Evolutionary conservation across 2,797 vertebrate genomes (phyloP), one percentile per base, ranked within the genome.

Genomic region (Enoplosus armatus): DNA sequence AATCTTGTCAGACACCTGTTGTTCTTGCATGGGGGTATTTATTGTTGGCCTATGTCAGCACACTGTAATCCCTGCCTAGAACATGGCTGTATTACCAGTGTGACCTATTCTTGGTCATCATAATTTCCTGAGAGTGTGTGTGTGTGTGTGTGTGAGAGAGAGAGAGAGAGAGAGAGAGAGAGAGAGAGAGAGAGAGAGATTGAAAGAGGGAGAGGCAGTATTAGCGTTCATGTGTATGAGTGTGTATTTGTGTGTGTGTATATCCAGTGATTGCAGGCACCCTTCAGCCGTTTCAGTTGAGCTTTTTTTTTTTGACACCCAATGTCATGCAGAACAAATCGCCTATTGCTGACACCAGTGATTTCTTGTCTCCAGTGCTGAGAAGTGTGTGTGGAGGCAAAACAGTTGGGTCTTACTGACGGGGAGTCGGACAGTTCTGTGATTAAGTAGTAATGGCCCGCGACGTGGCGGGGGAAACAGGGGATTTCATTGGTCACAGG

Each of bases 1-100:
- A 90, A 90, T 93, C 91, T 92, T 88, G 84, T 91, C 87, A 72
- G 79, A 86, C 94, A 92, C 94, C 93, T 94, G 93, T 94, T 93
- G 89, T 82, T 86, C 87, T 73, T 77, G 75, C 72, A 37, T 72
- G 61, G 27, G 68, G 75, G 77, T 89, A 86, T 90, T 93, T 92
- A 91, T 80, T 88, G 91, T 86, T 68, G 79, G 85, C 72, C 84
- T 75, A 67, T 90, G 83, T 92, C 88, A 90, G 89, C 87, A 79
- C 75, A 85, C 78, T 71, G 54, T 92, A 93, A 93, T 94, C 92
- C 85, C 80, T 37, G 62, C 68, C 75, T 77, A 72, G 86, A 87
- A 82, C 87, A 85, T 39, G 74, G 84, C 89, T 76, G 83, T 78
- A 84, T 91, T 82, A 83, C 85, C 74, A 82, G 33, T 70, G 55